Conservation (phyloP, 2,888 invertebrate genomes). For the Cerastis leucographa region DNA sequence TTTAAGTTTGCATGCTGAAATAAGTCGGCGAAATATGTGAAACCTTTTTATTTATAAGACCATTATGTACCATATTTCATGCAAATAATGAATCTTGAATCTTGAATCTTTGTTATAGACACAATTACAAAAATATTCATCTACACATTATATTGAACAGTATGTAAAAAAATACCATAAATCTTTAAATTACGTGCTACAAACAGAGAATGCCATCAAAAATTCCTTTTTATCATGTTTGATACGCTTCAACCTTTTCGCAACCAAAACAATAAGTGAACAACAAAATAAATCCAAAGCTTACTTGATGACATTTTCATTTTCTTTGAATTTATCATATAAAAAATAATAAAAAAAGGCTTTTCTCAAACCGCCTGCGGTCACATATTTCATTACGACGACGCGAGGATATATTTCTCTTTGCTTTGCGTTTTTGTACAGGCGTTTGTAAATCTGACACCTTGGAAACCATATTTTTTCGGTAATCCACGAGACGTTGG, state of each 20-base stretch:
- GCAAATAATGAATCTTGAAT: no score
- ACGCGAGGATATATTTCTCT: constrained; percentile 67
- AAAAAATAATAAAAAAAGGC: constrained; percentile 68
- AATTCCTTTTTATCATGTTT: constrained; percentile 10
- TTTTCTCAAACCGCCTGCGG: constrained; percentile 74
- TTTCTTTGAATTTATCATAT: constrained; percentile 59
- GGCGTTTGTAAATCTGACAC: constrained; percentile 76
- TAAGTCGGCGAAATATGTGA: no score
- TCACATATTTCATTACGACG: constrained; percentile 76
- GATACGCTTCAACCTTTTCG: constrained; percentile 15
- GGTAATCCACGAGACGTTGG: constrained; percentile 56
- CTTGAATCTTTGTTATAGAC: no score
- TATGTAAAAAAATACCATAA: neutral
- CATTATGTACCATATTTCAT: no score
- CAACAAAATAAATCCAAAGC: constrained; percentile 44
- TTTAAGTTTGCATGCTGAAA: no score
- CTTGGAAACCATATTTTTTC: constrained; percentile 66
- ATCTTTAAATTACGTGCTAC: neutral
- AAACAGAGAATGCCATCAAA: neutral
- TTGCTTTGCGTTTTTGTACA: constrained; percentile 75
- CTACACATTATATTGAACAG: no score
- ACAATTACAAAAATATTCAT: no score
- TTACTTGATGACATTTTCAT: constrained; percentile 56
- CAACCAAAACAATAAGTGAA: constrained; percentile 45
- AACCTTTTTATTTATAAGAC: no score